Evolutionary conservation across 2,113 vertebrate species (phyloP).

Genomic region (Enhydra lutris): DNA sequence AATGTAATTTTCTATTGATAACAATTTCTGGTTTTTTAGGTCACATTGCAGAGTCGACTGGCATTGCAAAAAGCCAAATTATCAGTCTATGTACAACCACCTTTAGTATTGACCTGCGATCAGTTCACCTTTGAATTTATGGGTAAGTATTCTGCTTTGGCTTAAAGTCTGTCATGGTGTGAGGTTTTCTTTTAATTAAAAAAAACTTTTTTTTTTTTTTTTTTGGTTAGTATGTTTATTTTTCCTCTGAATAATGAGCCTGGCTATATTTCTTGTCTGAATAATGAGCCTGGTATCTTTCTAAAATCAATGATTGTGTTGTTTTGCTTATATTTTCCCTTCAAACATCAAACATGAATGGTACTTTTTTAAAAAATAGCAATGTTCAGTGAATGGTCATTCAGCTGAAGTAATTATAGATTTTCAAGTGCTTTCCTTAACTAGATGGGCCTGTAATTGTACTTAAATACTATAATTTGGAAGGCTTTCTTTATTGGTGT

Average conservation of each 20-base stretch:
- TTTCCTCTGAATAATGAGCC: not conserved
- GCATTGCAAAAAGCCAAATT: constrained; percentile 84
- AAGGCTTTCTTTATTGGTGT: constrained; percentile 11
- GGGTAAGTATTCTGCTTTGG: constrained; percentile 82
- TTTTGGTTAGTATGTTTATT: not conserved
- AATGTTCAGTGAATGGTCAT: not conserved
- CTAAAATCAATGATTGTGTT: not conserved
- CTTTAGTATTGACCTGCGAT: constrained; percentile 89
- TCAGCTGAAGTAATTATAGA: not conserved
- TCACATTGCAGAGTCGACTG: constrained; percentile 86
- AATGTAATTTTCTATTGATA: constrained; percentile 33
- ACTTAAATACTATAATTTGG: constrained; percentile 44
- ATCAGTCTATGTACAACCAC: constrained; percentile 88
- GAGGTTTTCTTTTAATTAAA: not conserved
- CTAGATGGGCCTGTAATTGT: constrained; percentile 4
- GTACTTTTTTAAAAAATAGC: not conserved
- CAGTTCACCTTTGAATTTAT: constrained; percentile 89
- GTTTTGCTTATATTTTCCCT: constrained; percentile 18
- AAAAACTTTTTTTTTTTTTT: not conserved
- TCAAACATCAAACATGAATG: not conserved
- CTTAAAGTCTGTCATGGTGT: not conserved
- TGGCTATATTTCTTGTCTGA: not conserved
- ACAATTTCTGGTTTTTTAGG: constrained; percentile 76
- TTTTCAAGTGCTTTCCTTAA: constrained; percentile 23
- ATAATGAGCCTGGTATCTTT: not conserved